Evolutionary conservation across 2,797 vertebrate species (phyloP).

Genomic region (Liparis tanakae): DNA sequence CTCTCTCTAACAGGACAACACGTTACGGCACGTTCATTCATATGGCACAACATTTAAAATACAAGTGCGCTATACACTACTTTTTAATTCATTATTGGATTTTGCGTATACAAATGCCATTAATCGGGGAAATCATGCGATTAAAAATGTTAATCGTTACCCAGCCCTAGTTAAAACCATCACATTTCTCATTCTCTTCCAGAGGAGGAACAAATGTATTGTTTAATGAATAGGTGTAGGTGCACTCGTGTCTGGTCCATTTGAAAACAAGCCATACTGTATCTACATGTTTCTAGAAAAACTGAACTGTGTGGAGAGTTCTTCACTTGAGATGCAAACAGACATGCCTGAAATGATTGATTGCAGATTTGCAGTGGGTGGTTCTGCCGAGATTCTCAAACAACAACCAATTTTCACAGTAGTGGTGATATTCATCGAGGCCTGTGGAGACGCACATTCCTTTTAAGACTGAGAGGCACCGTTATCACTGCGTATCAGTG

Average conservation of each 20-base stretch:
- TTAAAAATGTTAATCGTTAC: too few relatives aligned
- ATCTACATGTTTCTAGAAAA: conserved; percentile 10
- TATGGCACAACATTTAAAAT: too few relatives aligned
- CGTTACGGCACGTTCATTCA: too few relatives aligned
- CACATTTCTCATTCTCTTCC: neutral
- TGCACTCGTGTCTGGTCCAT: neutral
- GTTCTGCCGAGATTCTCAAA: neutral
- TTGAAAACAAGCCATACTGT: neutral
- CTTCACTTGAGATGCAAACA: conserved; percentile 21
- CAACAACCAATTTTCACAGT: conserved; percentile 5
- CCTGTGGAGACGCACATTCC: neutral
- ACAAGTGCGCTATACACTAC: too few relatives aligned
- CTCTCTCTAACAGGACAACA: too few relatives aligned
- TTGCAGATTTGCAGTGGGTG: neutral
- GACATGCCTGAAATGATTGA: conserved; percentile 7
- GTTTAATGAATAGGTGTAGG: neutral
- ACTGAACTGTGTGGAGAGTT: neutral
- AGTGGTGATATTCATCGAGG: neutral
- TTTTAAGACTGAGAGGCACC: neutral
- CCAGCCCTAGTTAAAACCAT: neutral
- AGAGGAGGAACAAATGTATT: neutral
- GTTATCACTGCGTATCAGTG: neutral
- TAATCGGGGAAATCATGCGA: too few relatives aligned
- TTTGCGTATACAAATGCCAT: too few relatives aligned
- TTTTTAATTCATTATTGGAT: too few relatives aligned